Percentiles rank a stretch among this genome's conserved stretches.
These are phyloP conservation scores for Leptinotarsa undecemlineata DNA, from an alignment of 1,140 invertebrate species.

Conservation along the genomic window DNA sequence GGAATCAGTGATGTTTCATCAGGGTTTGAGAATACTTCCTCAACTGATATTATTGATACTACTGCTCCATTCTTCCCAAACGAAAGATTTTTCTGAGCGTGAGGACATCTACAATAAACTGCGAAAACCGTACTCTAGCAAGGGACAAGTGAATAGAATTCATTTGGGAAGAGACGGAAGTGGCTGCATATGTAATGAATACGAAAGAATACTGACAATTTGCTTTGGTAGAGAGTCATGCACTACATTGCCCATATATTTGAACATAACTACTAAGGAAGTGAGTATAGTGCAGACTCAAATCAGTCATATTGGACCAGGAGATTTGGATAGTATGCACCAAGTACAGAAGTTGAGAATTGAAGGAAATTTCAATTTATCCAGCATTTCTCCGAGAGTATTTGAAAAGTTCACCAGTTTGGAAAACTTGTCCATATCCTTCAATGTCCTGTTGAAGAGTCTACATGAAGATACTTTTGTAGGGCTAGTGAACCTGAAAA, in stretches of 20 bases:
- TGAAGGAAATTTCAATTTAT: slow-evolving; percentile 45
- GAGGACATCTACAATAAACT: neutral
- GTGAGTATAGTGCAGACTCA: slow-evolving; percentile 39
- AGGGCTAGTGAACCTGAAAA: slow-evolving; percentile 44
- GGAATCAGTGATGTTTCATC: neutral
- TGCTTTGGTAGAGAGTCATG: slow-evolving; percentile 44
- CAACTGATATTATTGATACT: neutral
- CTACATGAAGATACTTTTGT: slow-evolving; percentile 45
- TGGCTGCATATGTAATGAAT: slow-evolving; percentile 45
- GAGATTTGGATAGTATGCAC: slow-evolving; percentile 39
- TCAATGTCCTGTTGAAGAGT: slow-evolving; percentile 42
- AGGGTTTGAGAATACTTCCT: neutral
- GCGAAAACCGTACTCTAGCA: neutral
- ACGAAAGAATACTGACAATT: slow-evolving; percentile 30
- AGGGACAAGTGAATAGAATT: neutral
- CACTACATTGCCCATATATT: slow-evolving; percentile 37
- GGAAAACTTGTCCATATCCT: slow-evolving; percentile 44
- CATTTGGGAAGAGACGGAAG: slow-evolving; percentile 34
- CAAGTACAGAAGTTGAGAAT: slow-evolving; percentile 40
- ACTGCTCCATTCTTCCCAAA: neutral
- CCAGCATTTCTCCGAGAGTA: slow-evolving; percentile 35
- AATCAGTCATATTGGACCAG: slow-evolving; percentile 36
- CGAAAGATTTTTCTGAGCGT: neutral
- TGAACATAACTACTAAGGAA: slow-evolving; percentile 28
- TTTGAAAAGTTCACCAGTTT: slow-evolving; percentile 48